phyloP scores from a whole-genome alignment of 2,113 vertebrate species.

The Buteo buteo region DNA sequence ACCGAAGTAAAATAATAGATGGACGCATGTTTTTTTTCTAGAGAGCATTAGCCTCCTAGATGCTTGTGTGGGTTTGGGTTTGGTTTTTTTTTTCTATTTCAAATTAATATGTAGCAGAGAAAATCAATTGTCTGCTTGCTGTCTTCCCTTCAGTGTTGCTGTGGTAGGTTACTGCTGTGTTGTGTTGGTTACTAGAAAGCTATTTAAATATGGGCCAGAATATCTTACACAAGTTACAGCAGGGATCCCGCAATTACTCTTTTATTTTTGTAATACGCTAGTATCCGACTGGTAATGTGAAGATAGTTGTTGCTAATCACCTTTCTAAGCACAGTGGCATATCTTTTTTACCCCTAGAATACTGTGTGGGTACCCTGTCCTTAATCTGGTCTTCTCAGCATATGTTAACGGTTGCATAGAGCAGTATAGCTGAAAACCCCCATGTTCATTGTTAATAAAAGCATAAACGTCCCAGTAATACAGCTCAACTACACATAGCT shows the following conservation, averaged over 20 bases:
- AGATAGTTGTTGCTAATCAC: background rate
- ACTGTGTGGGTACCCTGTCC: background rate
- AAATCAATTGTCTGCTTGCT: background rate
- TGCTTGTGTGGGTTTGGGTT: background rate
- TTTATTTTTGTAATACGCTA: background rate
- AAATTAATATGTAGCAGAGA: background rate
- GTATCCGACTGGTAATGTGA: background rate
- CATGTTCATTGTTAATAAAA: background rate
- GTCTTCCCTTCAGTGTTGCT: background rate
- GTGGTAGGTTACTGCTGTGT: background rate
- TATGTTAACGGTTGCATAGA: background rate
- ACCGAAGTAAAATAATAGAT: background rate
- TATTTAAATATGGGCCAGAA: background rate
- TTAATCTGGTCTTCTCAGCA: background rate
- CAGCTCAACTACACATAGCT: background rate
- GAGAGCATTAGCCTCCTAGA: background rate
- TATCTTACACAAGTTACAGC: background rate
- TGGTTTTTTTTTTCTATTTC: background rate
- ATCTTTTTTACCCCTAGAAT: background rate
- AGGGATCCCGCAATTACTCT: background rate
- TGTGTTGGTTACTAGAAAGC: background rate
- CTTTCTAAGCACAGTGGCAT: background rate
- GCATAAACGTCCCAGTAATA: background rate
- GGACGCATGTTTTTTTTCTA: background rate
- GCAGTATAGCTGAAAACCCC: background rate